Evolutionary conservation across 2,113 vertebrate species (phyloP).

Genomic region (Lynx canadensis): DNA sequence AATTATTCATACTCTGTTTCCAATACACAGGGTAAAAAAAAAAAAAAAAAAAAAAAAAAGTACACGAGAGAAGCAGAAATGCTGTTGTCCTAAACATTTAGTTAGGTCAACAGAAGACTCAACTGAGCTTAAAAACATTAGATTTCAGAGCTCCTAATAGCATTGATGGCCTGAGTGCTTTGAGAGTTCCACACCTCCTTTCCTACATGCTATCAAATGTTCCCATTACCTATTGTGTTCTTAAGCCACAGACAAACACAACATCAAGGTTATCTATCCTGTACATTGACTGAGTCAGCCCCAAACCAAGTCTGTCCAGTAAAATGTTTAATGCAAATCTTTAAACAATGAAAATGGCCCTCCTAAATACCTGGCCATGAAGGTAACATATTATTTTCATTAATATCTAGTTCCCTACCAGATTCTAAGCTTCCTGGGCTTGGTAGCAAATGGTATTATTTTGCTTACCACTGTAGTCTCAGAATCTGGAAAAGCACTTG

Average conservation of each 20-base stretch:
- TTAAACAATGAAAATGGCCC: background rate
- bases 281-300: background rate
- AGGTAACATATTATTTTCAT: background rate
- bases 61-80: conserved; percentile 52
- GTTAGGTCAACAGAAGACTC: conserved; percentile 9
- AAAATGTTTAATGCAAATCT: background rate
- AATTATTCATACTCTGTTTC: conserved; percentile 82
- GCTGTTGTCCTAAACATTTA: conserved; percentile 58
- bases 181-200: background rate
- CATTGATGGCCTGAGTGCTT: background rate
- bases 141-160: background rate
- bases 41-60: background rate
- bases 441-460: background rate
- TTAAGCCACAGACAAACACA: background rate
- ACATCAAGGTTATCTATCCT: background rate
- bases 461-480: background rate
- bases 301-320: background rate
- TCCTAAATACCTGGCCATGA: background rate
- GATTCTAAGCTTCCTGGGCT: background rate
- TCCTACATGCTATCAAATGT: background rate
- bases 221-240: background rate
- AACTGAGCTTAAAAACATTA: background rate
- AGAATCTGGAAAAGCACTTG: background rate
- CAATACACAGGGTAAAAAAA: background rate
- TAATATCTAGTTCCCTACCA: background rate